Percentiles rank a stretch among this genome's conserved stretches.
Evolutionary conservation across 2,113 vertebrate genomes (phyloP).

Genomic region (Podarcis raffonei): DNA sequence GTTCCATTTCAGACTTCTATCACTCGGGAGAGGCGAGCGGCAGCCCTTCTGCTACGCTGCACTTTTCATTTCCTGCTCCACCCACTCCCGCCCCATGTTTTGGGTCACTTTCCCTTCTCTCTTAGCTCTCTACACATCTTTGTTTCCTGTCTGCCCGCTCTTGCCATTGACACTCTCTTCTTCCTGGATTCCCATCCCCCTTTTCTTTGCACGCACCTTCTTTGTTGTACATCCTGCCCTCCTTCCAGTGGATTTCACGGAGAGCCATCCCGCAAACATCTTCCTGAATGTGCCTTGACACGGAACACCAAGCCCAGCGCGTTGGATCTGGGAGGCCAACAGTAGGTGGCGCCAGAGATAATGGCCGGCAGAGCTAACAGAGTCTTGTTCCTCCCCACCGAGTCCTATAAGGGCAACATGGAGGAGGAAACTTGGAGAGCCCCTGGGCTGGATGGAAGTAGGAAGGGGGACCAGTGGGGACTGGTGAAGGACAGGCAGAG

Average conservation of each 20-base stretch:
- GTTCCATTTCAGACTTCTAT: slow-evolving; percentile 71
- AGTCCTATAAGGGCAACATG: no score
- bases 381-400: no score
- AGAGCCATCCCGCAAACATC: neutral
- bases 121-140: slow-evolving; percentile 39
- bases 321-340: fast-evolving
- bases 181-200: neutral
- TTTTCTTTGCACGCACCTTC: neutral
- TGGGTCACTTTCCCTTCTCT: slow-evolving; percentile 55
- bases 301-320: neutral
- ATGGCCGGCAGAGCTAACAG: no score
- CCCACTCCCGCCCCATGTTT: neutral
- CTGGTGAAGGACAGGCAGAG: no score
- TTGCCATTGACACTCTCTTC: slow-evolving; percentile 12
- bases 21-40: slow-evolving; percentile 60
- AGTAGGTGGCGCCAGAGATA: no score
- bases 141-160: slow-evolving; percentile 6
- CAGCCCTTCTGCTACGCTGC: slow-evolving; percentile 4
- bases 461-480: no score
- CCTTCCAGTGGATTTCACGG: fast-evolving
- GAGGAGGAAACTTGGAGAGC: no score
- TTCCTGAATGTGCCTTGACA: neutral
- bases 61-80: neutral
- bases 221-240: neutral
- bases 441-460: no score